Evolutionary conservation across 2,797 vertebrate genomes (phyloP).

Genomic region (Eospalax fontanierii): DNA sequence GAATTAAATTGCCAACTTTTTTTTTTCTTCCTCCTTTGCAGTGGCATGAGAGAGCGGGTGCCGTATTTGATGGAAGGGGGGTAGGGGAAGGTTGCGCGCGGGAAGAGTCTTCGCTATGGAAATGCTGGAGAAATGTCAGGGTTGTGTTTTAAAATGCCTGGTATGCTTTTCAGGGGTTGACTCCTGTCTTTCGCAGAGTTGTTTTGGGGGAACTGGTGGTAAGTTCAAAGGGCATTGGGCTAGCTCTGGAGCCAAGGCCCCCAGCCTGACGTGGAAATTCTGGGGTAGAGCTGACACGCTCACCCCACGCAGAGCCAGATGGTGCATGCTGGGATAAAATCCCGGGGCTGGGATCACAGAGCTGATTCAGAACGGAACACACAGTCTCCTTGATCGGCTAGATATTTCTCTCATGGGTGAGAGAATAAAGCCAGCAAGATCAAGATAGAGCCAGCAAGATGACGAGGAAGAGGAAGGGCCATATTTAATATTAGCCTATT

Average conservation of each 20-base stretch:
- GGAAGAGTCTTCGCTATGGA: conserved; percentile 85
- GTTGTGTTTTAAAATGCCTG: conserved; percentile 91
- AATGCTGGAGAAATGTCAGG: conserved; percentile 90
- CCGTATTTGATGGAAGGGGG: conserved; percentile 90
- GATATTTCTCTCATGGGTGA: conserved; percentile 85
- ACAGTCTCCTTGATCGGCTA: conserved; percentile 87
- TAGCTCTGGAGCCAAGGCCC: conserved; percentile 78
- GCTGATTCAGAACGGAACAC: conserved; percentile 88
- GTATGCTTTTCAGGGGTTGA: conserved; percentile 93
- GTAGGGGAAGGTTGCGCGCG: conserved; percentile 50
- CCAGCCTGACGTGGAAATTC: conserved; percentile 90
- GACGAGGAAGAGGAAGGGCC: conserved; percentile 83
- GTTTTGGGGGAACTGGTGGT: conserved; percentile 77
- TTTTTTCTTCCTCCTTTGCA: conserved; percentile 88
- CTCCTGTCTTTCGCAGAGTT: conserved; percentile 91
- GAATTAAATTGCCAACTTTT: conserved; percentile 93
- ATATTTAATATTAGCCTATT: conserved; percentile 87
- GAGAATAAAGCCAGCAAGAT: conserved; percentile 77
- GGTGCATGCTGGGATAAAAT: conserved; percentile 93
- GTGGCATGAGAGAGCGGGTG: conserved; percentile 89
- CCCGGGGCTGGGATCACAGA: conserved; percentile 93
- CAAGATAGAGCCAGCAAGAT: conserved; percentile 72
- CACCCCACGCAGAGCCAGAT: conserved; percentile 95
- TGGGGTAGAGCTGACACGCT: conserved; percentile 92
- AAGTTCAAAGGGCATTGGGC: conserved; percentile 78